Percentiles rank a stretch among this genome's conserved stretches.
Conservation (phyloP, 1,140 invertebrate genomes). For the Trichonephila clavipes region DNA sequence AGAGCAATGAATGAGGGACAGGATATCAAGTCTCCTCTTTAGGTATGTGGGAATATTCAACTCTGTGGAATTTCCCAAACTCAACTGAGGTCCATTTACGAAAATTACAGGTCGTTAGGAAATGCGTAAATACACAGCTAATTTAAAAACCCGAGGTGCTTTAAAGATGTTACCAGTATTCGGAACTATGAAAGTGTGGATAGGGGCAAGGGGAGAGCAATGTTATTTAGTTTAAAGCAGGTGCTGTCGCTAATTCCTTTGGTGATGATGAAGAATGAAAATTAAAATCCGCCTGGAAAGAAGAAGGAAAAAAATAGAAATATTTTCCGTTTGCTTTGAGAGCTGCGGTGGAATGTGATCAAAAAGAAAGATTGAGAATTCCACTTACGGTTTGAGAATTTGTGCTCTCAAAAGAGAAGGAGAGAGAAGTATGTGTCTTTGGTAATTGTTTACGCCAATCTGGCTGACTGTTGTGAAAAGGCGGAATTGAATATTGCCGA, state of each 20-base stretch:
- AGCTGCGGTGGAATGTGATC: constrained; percentile 49
- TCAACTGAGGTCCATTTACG: constrained; percentile 67
- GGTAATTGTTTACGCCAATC: constrained; percentile 65
- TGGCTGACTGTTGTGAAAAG: constrained; percentile 15
- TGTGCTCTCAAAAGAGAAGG: neutral
- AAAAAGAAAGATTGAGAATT: constrained; percentile 69
- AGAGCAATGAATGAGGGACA: constrained; percentile 59
- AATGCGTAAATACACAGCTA: constrained; percentile 70
- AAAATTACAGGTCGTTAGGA: constrained; percentile 71
- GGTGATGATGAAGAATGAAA: constrained; percentile 73
- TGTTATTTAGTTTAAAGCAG: constrained; percentile 71
- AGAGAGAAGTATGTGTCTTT: constrained; percentile 66
- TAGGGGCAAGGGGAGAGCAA: constrained; percentile 9
- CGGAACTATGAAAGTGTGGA: neutral
- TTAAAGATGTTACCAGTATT: constrained; percentile 46
- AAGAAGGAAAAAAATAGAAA: constrained; percentile 40
- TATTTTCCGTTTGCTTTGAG: constrained; percentile 74
- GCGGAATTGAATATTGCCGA: constrained; percentile 30
- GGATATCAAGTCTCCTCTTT: constrained; percentile 41
- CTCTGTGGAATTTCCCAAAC: constrained; percentile 64
- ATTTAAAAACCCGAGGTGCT: constrained; percentile 69
- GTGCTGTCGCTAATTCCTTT: constrained; percentile 65
- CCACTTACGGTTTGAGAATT: constrained; percentile 65
- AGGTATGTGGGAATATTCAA: constrained; percentile 54
- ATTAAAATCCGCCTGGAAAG: constrained; percentile 47